These are phyloP conservation scores for Thereuonema tuberculata DNA, from an alignment of 1,140 invertebrate genomes.

Conservation along the genomic window DNA sequence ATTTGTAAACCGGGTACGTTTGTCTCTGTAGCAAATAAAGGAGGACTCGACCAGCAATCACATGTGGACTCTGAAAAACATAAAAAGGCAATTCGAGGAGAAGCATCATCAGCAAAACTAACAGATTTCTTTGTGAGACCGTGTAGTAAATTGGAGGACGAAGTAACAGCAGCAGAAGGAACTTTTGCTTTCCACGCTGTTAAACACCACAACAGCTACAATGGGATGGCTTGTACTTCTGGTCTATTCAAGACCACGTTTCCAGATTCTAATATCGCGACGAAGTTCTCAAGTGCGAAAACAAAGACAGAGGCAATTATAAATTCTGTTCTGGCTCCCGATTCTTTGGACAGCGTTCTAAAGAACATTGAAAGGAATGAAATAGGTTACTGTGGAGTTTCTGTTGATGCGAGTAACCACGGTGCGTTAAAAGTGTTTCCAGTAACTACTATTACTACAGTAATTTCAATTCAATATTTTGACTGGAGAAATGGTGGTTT, in stretches of 20 bases:
- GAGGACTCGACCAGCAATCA: background rate
- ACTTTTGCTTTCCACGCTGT: slow-evolving; percentile 20
- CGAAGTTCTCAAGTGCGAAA: slow-evolving; percentile 10
- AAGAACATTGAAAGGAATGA: background rate
- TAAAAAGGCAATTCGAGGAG: background rate
- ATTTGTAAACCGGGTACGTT: background rate
- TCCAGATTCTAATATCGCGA: slow-evolving; percentile 8
- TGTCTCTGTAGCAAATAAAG: background rate
- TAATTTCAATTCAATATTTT: background rate
- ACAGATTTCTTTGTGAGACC: background rate
- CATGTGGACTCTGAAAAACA: background rate
- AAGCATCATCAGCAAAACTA: background rate
- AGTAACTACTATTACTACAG: slow-evolving; percentile 9
- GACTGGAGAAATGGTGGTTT: background rate
- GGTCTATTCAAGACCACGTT: slow-evolving; percentile 12
- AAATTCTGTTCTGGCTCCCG: slow-evolving; percentile 5
- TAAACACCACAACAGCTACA: slow-evolving; percentile 19
- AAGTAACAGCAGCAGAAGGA: slow-evolving; percentile 12
- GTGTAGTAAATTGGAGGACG: background rate
- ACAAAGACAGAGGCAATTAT: slow-evolving; percentile 10
- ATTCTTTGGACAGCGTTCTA: background rate
- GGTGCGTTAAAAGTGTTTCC: slow-evolving; percentile 9
- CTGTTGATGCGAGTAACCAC: background rate
- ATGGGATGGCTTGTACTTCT: slow-evolving; percentile 20
- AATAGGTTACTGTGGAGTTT: slow-evolving; percentile 3